Evolutionary conservation across 2,113 vertebrate genomes (phyloP), one percentile per base, ranked within the genome.

Genomic region (Otis tarda): DNA sequence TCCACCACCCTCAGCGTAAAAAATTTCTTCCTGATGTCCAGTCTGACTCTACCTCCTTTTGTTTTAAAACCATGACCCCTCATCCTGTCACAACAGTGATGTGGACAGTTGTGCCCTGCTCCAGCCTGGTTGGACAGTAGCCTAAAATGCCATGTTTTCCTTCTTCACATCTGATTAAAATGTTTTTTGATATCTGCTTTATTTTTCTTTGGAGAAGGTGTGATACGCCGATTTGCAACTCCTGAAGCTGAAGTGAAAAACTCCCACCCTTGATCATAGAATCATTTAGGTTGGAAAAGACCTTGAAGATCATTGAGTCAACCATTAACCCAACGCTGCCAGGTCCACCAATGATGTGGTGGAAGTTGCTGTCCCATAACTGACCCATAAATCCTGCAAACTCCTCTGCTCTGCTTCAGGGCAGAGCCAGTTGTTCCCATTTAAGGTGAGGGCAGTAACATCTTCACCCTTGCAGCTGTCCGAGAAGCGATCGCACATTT

Each of bases 141-240:
- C 33, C 39, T 20, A 14, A 79, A 59, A 33, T 1, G 5, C 65
- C 27, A 1, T 3, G 0, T 39, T 52, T 30, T 41, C 47, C 71
- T 83, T 22, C 52, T 45, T 41, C 59, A 55, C 33, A 35, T 4
- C 15, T 4, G 5, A 8, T 55, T 22, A 3, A 12, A 37, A 7
- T 8, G 7, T 56, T 35, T 84, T 50, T 25, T 61, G 21, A 16
- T 22, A 20, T 43, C 41, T 0, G 5, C 10, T 0, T 2, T 53
- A 2, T 22, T 83, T 50, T 43, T 19, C 35, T 41, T 25, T 25
- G 7, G 23, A 9, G 50, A 23, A 76, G 53, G 52, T n/a, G n/a
- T 9, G 19, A 19, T 22, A 1, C 0, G 1, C 33, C 14, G 0
- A 11, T 76, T 35, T 75, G 31, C 28, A 28, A 3, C 57, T 74